A percentile compares a stretch with the other conserved stretches of the same genome.
These are phyloP conservation scores for Pristionchus arcanus DNA, from an alignment of 2,888 invertebrate genomes.

Conservation along the genomic window DNA sequence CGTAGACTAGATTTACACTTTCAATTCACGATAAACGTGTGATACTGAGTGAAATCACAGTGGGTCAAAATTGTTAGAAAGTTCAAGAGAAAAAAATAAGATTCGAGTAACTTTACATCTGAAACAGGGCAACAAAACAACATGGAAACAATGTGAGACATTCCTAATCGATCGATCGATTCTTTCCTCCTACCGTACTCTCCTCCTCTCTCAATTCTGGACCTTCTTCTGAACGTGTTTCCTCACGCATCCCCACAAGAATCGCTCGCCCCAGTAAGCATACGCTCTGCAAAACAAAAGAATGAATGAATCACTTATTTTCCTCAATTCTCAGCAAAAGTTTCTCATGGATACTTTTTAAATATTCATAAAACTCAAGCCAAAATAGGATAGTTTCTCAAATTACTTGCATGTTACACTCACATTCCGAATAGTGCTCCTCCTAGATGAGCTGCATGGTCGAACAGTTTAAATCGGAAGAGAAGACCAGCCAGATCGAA, in stretches of 20 bases:
- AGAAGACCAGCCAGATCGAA: conserved; percentile 89
- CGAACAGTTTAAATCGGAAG: conserved; percentile 92
- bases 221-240: conserved; percentile 36
- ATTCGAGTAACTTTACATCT: background rate
- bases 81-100: background rate
- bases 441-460: conserved; percentile 98
- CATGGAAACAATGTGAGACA: background rate
- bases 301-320: conserved; percentile 9
- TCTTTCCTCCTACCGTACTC: background rate
- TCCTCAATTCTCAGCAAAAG: no score
- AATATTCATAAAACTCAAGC: no score
- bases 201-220: background rate
- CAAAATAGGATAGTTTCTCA: background rate
- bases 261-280: conserved; percentile 68
- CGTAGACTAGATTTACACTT: background rate
- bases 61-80: background rate
- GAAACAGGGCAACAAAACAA: background rate
- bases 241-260: conserved; percentile 59
- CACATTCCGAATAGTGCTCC: conserved; percentile 91
- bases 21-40: background rate
- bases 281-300: conserved; percentile 66
- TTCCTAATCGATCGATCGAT: conserved; percentile 18
- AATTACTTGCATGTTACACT: conserved; percentile 4
- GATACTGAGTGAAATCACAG: conserved; percentile 6
- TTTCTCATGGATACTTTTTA: no score